These are phyloP conservation scores for Ylistrum balloti DNA, from an alignment of 1,140 invertebrate species.

Conservation along the genomic window DNA sequence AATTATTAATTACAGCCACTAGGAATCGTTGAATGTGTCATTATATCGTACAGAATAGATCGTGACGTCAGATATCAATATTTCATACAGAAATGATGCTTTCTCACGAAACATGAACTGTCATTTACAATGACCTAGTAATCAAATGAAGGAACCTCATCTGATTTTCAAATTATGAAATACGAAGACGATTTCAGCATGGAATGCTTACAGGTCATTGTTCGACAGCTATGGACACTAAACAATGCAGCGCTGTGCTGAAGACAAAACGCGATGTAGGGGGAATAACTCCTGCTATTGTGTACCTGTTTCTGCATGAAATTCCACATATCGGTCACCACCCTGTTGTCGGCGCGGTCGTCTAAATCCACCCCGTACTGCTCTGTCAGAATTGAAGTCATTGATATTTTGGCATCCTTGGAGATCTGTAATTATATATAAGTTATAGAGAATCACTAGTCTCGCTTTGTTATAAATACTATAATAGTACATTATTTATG, in stretches of 20 bases:
- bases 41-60: not conserved
- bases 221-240: too few relatives aligned
- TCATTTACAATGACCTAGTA: too few relatives aligned
- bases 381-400: slow-evolving; percentile 62
- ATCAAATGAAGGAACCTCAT: too few relatives aligned
- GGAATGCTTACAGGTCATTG: too few relatives aligned
- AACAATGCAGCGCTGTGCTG: too few relatives aligned
- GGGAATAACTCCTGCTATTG: not conserved
- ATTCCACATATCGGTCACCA: slow-evolving; percentile 69
- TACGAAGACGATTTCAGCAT: too few relatives aligned
- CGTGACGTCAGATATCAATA: too few relatives aligned
- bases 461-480: too few relatives aligned
- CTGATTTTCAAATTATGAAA: too few relatives aligned
- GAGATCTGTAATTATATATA: slow-evolving; percentile 58
- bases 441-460: not conserved
- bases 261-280: not conserved
- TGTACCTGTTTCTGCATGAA: slow-evolving; percentile 68
- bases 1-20: too few relatives aligned
- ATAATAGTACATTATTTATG: too few relatives aligned
- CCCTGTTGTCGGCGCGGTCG: slow-evolving; percentile 60
- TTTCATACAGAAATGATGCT: not conserved
- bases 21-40: too few relatives aligned
- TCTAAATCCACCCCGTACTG: slow-evolving; percentile 66
- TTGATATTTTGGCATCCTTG: slow-evolving; percentile 60
- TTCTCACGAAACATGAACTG: not conserved